Evolutionary conservation across 1,140 invertebrate genomes (phyloP).

Genomic region (Tetragonula clypearis): DNA sequence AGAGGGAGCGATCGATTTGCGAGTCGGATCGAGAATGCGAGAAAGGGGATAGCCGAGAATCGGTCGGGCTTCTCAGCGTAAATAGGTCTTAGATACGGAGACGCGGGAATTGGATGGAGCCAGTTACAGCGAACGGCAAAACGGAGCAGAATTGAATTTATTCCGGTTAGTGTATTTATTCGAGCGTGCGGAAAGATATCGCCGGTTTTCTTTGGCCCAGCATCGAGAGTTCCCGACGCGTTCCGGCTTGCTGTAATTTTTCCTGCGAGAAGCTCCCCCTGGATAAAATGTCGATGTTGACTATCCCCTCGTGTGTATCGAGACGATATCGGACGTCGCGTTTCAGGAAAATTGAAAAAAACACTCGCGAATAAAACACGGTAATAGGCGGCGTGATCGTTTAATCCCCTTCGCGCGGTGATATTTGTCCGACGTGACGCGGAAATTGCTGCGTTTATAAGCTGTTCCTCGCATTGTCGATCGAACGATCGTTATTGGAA

Average conservation of each 20-base stretch:
- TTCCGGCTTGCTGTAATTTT: slow-evolving; percentile 23
- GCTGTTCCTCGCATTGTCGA: not conserved
- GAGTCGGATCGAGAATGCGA: not conserved
- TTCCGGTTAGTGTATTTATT: slow-evolving; percentile 41
- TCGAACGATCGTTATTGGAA: not conserved
- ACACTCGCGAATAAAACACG: too few relatives aligned
- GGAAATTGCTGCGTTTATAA: not conserved
- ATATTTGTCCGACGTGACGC: not conserved
- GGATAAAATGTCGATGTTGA: not conserved
- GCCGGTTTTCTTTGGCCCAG: not conserved
- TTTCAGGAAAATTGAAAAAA: not conserved
- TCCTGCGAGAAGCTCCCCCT: not conserved
- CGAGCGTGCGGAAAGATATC: slow-evolving; percentile 37
- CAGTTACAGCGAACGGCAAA: not conserved
- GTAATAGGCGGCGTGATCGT: not conserved
- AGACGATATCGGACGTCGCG: not conserved
- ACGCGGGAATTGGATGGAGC: slow-evolving; percentile 39
- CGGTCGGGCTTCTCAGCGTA: slow-evolving; percentile 10
- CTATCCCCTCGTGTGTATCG: too few relatives aligned
- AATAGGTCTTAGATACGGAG: slow-evolving; percentile 34
- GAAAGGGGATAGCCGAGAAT: not conserved
- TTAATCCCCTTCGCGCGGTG: not conserved
- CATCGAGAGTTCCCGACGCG: not conserved
- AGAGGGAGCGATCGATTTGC: slow-evolving; percentile 13
- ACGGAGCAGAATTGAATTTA: slow-evolving; percentile 42